A percentile compares a stretch with the other conserved stretches of the same genome.
These are phyloP conservation scores for Tyto alba DNA, from an alignment of 2,113 vertebrate genomes.

Conservation along the genomic window DNA sequence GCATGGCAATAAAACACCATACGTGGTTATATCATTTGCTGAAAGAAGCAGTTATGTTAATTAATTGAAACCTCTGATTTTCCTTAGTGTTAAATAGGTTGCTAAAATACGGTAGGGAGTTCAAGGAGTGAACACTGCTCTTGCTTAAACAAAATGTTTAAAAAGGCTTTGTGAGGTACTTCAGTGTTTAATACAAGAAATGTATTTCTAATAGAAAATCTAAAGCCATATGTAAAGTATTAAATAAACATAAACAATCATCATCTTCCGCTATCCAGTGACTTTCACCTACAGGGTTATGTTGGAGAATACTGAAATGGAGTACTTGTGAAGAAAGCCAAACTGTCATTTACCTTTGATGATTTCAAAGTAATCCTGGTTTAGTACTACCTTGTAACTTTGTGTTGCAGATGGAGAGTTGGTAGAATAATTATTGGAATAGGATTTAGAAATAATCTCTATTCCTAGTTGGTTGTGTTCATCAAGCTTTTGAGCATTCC, in stretches of 20 bases:
- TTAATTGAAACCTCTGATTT: conserved; percentile 51
- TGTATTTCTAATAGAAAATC: neutral
- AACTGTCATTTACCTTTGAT: neutral
- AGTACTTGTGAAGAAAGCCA: neutral
- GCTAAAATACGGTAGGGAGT: neutral
- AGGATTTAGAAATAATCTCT: conserved; percentile 2
- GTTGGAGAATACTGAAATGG: neutral
- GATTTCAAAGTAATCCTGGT: neutral
- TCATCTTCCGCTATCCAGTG: neutral
- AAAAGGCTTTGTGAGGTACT: neutral
- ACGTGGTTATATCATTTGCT: neutral
- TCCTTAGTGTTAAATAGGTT: conserved; percentile 21
- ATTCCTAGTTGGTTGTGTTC: neutral
- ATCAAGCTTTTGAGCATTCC: neutral
- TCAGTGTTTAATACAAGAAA: neutral
- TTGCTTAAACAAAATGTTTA: neutral
- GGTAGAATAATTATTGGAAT: conserved; percentile 17
- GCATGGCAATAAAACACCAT: neutral
- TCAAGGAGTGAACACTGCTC: neutral
- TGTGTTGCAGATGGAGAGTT: neutral
- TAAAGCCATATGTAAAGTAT: neutral
- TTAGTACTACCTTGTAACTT: neutral
- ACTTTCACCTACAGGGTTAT: neutral
- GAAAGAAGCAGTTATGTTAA: conserved; percentile 29
- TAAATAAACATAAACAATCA: neutral